Evolutionary conservation across 2,888 invertebrate genomes (phyloP), one percentile per base, ranked within the genome.

Genomic region (Matsumyia berberina): DNA sequence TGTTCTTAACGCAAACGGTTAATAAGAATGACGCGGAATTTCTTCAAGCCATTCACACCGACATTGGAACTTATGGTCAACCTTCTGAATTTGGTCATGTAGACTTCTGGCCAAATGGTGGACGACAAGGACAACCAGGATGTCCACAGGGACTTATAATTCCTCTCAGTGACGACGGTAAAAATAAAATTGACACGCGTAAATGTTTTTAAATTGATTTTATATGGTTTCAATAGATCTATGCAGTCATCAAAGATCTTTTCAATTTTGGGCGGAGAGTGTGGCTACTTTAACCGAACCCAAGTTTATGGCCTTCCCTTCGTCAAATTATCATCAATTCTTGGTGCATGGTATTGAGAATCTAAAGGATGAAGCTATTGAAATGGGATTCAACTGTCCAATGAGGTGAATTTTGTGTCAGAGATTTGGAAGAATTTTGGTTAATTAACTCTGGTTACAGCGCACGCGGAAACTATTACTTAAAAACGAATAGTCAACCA

Each of bases 21-120:
- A 58, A 55, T 33, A 60, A 17, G 24, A 46, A 39, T 8, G 83
- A 79, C 55, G 79, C 79, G 8, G 73, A 83, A 29, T 78, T 62
- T 24, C 49, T 85, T 44, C 69, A 80, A 37, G 44, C 58, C 0
- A 85, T 85, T 19, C 85, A 85, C 17, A 85, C 85, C 0, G 85
- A 85, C 9, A 70, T 66, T 24, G 80, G 80, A 46, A 70, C 66
- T 0, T 85, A 70, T 35, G 85, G 85, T 6, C 74, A 85, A n/a
- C 74, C 70, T 8, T 9, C 8, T 0, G 0, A 57, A 3, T 17
- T 74, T 15, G 85, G 80, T 11, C 69, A 80, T 55, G 66, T 70
- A 6, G 85, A 85, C 53, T 85, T 85, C 44, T 80, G 85, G 85
- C 85, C 85, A 15, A 85, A 85, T 39, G 85, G 85, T 11, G 85